Evolutionary conservation across 1,140 invertebrate genomes (phyloP).

Genomic region (Nephotettix cincticeps): DNA sequence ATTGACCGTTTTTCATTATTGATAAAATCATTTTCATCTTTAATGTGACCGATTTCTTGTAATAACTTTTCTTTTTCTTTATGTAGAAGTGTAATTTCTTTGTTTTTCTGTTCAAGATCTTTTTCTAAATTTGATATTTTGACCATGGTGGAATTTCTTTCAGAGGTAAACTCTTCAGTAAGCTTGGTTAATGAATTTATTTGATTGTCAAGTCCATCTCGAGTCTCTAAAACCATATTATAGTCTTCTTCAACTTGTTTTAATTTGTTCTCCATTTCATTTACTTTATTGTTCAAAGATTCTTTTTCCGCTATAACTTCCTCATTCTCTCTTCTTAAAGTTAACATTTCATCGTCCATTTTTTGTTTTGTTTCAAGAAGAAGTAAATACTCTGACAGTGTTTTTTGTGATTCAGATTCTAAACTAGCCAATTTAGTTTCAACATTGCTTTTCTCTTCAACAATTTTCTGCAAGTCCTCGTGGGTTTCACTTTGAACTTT

Average conservation of each 20-base stretch:
- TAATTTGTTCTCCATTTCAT: constrained; percentile 2
- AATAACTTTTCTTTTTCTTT: neutral
- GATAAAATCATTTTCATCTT: neutral
- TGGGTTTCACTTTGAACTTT: too few relatives aligned
- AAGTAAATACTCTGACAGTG: neutral
- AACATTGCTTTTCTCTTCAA: neutral
- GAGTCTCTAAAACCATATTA: too few relatives aligned
- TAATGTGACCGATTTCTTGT: neutral
- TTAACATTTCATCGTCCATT: neutral
- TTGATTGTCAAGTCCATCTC: too few relatives aligned
- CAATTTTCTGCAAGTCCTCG: constrained; percentile 7
- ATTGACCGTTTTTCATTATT: neutral
- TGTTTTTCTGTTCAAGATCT: neutral
- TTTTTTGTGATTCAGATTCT: neutral
- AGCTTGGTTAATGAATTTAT: neutral
- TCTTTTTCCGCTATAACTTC: neutral
- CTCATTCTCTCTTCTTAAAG: neutral
- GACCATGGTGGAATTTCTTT: neutral
- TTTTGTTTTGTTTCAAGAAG: neutral
- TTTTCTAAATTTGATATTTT: neutral
- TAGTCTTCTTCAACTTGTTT: constrained; percentile 10
- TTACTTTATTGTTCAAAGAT: neutral
- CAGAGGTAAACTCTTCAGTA: neutral
- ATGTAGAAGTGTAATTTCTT: neutral
- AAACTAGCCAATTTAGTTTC: neutral